These are phyloP conservation scores for Tapera naevia DNA, from an alignment of 2,797 vertebrate genomes.

Conservation along the genomic window DNA sequence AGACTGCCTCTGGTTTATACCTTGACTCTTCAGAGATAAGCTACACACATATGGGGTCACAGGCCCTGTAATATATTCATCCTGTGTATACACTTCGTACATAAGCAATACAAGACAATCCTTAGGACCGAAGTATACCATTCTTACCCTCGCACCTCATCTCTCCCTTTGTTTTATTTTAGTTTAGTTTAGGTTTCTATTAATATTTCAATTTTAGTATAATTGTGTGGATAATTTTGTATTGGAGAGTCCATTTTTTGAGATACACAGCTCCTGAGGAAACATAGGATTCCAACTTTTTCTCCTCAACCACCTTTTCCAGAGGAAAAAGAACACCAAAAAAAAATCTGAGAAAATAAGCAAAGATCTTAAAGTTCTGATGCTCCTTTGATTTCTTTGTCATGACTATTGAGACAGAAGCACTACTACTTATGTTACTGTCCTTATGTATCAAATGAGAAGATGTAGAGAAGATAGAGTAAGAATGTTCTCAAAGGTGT, in stretches of 20 bases:
- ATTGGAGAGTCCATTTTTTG: not conserved
- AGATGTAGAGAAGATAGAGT: not conserved
- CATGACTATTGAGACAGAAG: not conserved
- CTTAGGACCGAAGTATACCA: too few relatives aligned
- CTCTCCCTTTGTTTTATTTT: too few relatives aligned
- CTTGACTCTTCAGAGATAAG: too few relatives aligned
- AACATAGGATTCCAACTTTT: not conserved
- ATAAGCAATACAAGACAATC: too few relatives aligned
- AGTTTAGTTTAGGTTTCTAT: not conserved
- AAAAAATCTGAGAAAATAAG: not conserved
- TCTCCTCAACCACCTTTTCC: not conserved
- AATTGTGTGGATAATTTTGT: not conserved
- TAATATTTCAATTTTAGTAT: not conserved
- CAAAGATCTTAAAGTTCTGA: not conserved
- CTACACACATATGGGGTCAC: too few relatives aligned
- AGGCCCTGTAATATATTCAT: too few relatives aligned
- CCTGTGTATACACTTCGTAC: too few relatives aligned
- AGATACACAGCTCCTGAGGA: not conserved
- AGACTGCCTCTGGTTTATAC: too few relatives aligned
- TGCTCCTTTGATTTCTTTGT: not conserved
- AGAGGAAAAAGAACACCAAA: not conserved
- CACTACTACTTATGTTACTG: not conserved
- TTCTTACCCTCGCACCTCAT: too few relatives aligned
- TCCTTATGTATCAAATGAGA: not conserved
- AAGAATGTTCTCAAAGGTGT: not conserved